A percentile compares a stretch with the other conserved stretches of the same genome.
phyloP scores from a whole-genome alignment of 1,140 invertebrate genomes.

The Drosophila repleta region DNA sequence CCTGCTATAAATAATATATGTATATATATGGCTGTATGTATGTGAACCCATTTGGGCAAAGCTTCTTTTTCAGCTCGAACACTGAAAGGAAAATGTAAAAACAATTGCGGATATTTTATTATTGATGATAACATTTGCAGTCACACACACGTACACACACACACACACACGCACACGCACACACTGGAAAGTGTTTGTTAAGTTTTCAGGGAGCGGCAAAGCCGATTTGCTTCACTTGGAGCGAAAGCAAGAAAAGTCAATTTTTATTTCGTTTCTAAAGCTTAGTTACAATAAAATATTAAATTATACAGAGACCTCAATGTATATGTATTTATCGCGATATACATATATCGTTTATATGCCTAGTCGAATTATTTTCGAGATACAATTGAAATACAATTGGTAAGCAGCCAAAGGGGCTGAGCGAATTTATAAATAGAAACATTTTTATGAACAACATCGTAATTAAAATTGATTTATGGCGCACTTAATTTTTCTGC shows the following conservation, averaged over 20 bases:
- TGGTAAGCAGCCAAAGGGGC: not conserved
- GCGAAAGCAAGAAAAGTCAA: not conserved
- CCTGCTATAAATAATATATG: conserved; percentile 3
- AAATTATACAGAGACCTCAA: too few relatives aligned
- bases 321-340: not conserved
- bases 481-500: conserved; percentile 43
- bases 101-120: conserved; percentile 9
- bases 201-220: not conserved
- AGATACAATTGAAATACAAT: conserved; percentile 8
- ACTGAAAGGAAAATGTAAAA: conserved; percentile 6
- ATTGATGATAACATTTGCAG: conserved; percentile 4
- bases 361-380: too few relatives aligned
- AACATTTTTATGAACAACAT: conserved; percentile 31
- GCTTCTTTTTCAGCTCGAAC: not conserved
- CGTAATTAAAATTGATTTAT: conserved; percentile 68
- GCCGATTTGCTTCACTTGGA: not conserved
- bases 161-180: not conserved
- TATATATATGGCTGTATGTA: not conserved
- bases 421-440: conserved; percentile 31
- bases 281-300: too few relatives aligned
- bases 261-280: not conserved
- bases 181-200: not conserved
- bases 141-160: not conserved
- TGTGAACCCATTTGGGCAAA: conserved; percentile 9
- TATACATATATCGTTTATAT: too few relatives aligned